These are phyloP conservation scores for Thalassaphorura encarpata DNA, from an alignment of 1,140 invertebrate genomes.

Conservation along the genomic window DNA sequence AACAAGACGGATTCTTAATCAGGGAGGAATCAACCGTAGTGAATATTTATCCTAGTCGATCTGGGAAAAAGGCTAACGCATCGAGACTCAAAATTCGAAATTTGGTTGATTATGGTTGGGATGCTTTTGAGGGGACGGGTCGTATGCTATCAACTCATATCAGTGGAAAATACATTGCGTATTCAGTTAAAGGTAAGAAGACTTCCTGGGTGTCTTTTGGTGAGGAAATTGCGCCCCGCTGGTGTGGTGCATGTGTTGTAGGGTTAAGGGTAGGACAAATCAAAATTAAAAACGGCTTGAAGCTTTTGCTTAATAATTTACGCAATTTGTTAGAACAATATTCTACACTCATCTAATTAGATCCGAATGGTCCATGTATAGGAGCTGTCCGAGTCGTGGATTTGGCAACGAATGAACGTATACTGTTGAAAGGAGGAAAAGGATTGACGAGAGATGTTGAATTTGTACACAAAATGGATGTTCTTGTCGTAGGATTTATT, in stretches of 20 bases:
- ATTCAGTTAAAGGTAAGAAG: constrained; percentile 74
- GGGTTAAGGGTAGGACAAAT: too few species aligned
- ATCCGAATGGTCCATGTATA: constrained; percentile 51
- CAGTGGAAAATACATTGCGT: constrained; percentile 73
- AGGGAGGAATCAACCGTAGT: constrained; percentile 3
- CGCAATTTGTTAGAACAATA: too few species aligned
- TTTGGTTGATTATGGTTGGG: constrained; percentile 88
- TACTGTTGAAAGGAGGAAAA: constrained; percentile 73
- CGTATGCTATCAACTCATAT: constrained; percentile 80
- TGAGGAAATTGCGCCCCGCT: too few species aligned
- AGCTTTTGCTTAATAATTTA: too few species aligned
- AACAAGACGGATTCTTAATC: constrained; percentile 21
- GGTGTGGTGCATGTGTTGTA: too few species aligned
- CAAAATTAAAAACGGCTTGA: too few species aligned
- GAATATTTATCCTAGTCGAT: constrained; percentile 15
- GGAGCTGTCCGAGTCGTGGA: constrained; percentile 76
- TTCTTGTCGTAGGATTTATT: constrained; percentile 71
- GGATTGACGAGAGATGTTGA: constrained; percentile 76
- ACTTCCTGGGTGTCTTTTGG: not conserved
- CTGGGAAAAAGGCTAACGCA: constrained; percentile 37
- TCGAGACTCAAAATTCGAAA: constrained; percentile 84
- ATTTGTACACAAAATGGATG: constrained; percentile 67
- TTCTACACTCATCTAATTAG: constrained; percentile 30
- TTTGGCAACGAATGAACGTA: constrained; percentile 57
- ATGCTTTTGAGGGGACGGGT: constrained; percentile 63